Conservation (phyloP, 2,888 invertebrate species). For the Cylindroiulus punctatus region DNA sequence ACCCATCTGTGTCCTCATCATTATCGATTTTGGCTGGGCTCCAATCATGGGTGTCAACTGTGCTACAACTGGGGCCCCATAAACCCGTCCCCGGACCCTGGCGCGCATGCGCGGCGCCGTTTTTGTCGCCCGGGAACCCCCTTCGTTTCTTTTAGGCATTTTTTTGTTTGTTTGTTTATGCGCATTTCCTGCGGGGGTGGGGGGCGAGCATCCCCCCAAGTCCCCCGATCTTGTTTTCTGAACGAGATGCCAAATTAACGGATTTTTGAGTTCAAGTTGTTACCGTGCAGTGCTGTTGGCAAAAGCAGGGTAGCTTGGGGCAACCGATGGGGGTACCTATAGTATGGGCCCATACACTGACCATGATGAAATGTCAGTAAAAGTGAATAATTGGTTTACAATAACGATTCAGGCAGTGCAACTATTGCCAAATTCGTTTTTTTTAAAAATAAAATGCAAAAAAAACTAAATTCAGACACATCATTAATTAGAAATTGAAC, state of each 20-base stretch:
- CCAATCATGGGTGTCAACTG: slow-evolving; percentile 54
- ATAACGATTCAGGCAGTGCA: no score
- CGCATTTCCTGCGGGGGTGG: neutral
- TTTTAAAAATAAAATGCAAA: no score
- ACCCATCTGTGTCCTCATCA: slow-evolving; percentile 44
- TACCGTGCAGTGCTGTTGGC: no score
- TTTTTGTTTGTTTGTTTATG: slow-evolving; percentile 31
- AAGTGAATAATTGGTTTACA: no score
- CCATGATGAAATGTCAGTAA: no score
- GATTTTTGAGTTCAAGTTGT: slow-evolving; percentile 8
- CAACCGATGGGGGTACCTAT: no score
- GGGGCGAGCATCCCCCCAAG: neutral
- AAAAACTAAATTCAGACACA: no score
- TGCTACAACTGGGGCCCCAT: slow-evolving; percentile 45
- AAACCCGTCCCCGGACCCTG: slow-evolving; percentile 3
- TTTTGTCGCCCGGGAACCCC: slow-evolving; percentile 31
- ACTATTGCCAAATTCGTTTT: no score
- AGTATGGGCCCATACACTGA: no score
- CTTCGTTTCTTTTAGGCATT: slow-evolving; percentile 26
- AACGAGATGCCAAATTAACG: slow-evolving; percentile 20
- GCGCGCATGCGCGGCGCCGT: neutral
- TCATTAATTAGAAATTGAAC: no score
- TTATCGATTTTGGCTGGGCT: slow-evolving; percentile 53
- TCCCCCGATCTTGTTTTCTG: slow-evolving; percentile 3
- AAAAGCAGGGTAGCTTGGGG: no score